Evolutionary conservation across 2,113 vertebrate genomes (phyloP).

Genomic region (Charadrius vociferus): DNA sequence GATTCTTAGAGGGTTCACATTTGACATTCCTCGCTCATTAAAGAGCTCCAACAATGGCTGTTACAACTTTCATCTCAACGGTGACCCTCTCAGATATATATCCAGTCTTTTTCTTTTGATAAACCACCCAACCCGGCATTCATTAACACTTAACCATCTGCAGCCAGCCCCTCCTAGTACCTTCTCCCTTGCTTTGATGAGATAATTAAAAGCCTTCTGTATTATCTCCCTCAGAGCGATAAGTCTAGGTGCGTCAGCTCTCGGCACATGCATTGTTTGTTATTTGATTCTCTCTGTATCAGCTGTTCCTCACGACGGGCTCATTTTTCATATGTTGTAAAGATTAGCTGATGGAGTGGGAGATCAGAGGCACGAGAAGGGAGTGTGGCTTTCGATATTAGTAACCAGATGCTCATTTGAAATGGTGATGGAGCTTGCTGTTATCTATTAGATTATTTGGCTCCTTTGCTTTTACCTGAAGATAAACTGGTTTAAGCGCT

Average conservation of each 20-base stretch:
- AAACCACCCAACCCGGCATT: constrained; percentile 34
- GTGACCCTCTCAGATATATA: constrained; percentile 38
- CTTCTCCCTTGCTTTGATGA: constrained; percentile 54
- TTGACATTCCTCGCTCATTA: constrained; percentile 55
- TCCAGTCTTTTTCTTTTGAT: constrained; percentile 40
- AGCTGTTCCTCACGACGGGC: not conserved
- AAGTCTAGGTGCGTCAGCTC: constrained; percentile 13
- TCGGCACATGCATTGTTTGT: not conserved
- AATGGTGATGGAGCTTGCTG: constrained; percentile 36
- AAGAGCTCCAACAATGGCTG: constrained; percentile 36
- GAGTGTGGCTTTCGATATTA: constrained; percentile 5
- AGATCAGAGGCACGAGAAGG: constrained; percentile 36
- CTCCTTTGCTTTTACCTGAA: constrained; percentile 46
- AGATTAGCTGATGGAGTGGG: constrained; percentile 44
- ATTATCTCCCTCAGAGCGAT: constrained; percentile 16
- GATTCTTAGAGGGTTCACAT: constrained; percentile 19
- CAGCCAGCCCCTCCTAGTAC: constrained; percentile 42
- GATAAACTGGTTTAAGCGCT: constrained; percentile 36
- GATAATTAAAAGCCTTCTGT: constrained; percentile 37
- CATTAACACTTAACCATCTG: constrained; percentile 60
- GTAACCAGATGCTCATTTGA: constrained; percentile 61
- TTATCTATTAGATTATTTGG: constrained; percentile 60
- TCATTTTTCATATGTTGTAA: constrained; percentile 54
- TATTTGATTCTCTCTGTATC: not conserved
- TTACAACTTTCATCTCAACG: constrained; percentile 43